phyloP scores from a whole-genome alignment of 1,140 invertebrate genomes.

The Aporrectodea caliginosa region DNA sequence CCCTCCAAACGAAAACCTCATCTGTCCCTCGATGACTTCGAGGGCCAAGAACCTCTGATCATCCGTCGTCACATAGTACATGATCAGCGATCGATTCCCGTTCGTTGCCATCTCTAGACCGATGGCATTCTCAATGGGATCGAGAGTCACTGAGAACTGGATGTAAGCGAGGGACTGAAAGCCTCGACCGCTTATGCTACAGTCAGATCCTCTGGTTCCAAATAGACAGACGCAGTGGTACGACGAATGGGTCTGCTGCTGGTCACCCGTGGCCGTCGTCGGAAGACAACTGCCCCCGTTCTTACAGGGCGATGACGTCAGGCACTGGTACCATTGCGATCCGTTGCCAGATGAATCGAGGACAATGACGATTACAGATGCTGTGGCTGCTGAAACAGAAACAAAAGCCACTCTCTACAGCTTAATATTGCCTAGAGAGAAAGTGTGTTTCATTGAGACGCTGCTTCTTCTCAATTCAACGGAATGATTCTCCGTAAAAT shows the following conservation, averaged over 20 bases:
- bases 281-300: conserved; percentile 75
- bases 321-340: conserved; percentile 47
- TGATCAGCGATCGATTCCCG: conserved; percentile 74
- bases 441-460: too few relatives aligned
- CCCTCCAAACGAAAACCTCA: conserved; percentile 73
- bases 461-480: too few relatives aligned
- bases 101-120: conserved; percentile 76
- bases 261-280: conserved; percentile 71
- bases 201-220: conserved; percentile 76
- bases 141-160: conserved; percentile 72
- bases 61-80: conserved; percentile 85
- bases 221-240: conserved; percentile 81
- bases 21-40: conserved; percentile 75
- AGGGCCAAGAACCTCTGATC: conserved; percentile 79
- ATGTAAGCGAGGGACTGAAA: conserved; percentile 85
- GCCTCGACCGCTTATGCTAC: conserved; percentile 82
- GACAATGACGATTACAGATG: neutral
- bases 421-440: too few relatives aligned
- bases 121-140: conserved; percentile 83
- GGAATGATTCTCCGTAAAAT: too few relatives aligned
- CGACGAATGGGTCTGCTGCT: too few relatives aligned
- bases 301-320: conserved; percentile 72
- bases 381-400: neutral
- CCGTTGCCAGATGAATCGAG: neutral
- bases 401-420: too few relatives aligned